Base-by-base conservation (phyloP, 2,113 vertebrate genomes). In the Cyphomyrus discorhynchus region DNA sequence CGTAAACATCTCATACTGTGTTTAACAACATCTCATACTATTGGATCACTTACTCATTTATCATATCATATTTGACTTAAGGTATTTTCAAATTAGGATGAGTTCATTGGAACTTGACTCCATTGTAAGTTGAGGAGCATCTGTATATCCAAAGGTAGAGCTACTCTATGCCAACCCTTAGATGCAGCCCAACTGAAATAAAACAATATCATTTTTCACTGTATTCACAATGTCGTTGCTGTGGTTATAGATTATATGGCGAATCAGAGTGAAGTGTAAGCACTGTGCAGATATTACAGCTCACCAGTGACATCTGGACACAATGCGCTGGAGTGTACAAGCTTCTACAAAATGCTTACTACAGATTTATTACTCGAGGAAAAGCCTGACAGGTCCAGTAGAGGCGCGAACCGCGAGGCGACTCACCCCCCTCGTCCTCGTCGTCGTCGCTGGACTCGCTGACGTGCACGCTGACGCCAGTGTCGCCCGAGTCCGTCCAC, bases 361-460 rank as follows among this genome's bases (percentile, higher is more conserved):
- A 24, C 56, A 62, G 56, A 8, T n/a, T n/a, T n/a, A 24, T 5
- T n/a, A n/a, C 56, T n/a, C 21, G 11, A 27, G 27, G 66, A 27
- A 31, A 74, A 82, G 39, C 9, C 6, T 35, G 42, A 45, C 39
- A 6, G 5, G 31, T 39, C 74, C n/a, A 4, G n/a, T 3, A 45
- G 35, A 46, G 35, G 5, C 2, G 39, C 17, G 17, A 45, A 6
- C 80, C 10, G 15, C 42, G 24, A 66, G 21, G 62, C 35, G 1
- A 47, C 94, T 94, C 94, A 99, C 98, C 98, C 95, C 99, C 98
- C 0, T 99, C 98, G 3, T 99, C 98, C 39, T 99, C 98, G 0
- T 99, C 98, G 42, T 99, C 98, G 0, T 99, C 98, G 47, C 98
- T 99, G 94, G 98, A 99, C 94, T 99, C 99, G 0, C 98, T 99